phyloP scores from a whole-genome alignment of 2,888 invertebrate genomes.

The Carcina quercana region DNA sequence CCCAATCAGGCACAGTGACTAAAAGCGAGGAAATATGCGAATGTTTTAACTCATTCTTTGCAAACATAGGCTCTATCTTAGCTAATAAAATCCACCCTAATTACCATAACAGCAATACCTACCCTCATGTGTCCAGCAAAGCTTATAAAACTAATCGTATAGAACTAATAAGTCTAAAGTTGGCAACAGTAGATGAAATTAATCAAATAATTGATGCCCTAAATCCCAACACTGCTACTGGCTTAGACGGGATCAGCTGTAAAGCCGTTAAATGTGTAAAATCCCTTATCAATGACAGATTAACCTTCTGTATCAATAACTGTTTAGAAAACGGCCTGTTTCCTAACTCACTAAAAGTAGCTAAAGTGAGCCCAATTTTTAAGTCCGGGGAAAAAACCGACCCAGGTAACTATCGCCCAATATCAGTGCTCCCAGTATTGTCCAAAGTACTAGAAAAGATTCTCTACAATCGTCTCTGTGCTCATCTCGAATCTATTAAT shows the following conservation, averaged over 20 bases:
- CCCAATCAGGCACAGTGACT: background rate
- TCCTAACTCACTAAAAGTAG: conserved; percentile 10
- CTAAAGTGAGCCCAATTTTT: conserved; percentile 12
- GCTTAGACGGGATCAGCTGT: conserved; percentile 11
- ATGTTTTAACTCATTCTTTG: background rate
- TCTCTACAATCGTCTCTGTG: conserved; percentile 2
- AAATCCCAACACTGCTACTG: conserved; percentile 9
- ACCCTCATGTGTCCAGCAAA: background rate
- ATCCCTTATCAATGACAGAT: conserved; percentile 1
- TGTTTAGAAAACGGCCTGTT: conserved; percentile 1
- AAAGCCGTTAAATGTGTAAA: conserved; percentile 33
- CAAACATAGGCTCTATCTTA: background rate
- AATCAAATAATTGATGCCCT: conserved; percentile 11
- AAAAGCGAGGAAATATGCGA: background rate
- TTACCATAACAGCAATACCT: background rate
- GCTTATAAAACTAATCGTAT: background rate
- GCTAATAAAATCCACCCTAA: background rate
- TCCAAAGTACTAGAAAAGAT: conserved; percentile 11
- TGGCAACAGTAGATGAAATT: conserved; percentile 5
- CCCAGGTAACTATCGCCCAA: conserved; percentile 12
- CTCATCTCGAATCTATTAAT: background rate
- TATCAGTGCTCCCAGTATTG: conserved; percentile 9
- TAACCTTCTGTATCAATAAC: conserved; percentile 9
- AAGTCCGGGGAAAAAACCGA: conserved; percentile 11
- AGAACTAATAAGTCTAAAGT: background rate